These are phyloP conservation scores for Cuniculus paca DNA, from an alignment of 2,797 vertebrate species.

Conservation along the genomic window DNA sequence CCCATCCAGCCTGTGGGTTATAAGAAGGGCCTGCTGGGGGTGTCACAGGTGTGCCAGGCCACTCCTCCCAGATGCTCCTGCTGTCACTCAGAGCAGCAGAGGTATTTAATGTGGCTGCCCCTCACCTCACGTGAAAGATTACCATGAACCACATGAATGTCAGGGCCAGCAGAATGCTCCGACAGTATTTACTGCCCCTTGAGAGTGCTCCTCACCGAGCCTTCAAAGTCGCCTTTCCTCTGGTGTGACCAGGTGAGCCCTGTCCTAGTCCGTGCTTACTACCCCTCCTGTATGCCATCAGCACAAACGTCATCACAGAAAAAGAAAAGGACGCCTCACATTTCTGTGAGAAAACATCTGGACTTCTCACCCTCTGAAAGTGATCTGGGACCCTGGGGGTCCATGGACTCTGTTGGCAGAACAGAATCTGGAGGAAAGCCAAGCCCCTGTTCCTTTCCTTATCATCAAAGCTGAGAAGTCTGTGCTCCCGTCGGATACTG, in stretches of 20 bases:
- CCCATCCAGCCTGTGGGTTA: background rate
- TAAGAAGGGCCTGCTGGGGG: background rate
- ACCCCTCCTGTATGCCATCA: fast-evolving
- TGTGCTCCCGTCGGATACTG: fast-evolving
- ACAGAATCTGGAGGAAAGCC: background rate
- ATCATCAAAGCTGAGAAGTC: background rate
- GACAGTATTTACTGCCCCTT: background rate
- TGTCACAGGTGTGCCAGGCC: background rate
- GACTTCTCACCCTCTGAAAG: background rate
- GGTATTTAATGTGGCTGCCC: background rate
- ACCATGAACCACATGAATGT: background rate
- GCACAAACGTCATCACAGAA: fast-evolving
- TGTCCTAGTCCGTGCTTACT: background rate
- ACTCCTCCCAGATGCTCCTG: background rate
- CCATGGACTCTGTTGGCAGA: fast-evolving
- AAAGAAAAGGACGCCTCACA: background rate
- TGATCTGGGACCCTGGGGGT: fast-evolving
- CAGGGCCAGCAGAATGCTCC: background rate
- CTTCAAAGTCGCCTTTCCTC: background rate
- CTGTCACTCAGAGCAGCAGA: background rate
- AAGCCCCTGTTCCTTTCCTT: background rate
- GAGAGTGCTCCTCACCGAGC: background rate
- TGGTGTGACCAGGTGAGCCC: background rate
- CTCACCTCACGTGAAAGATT: background rate
- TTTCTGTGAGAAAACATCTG: background rate